These are phyloP conservation scores for Anastatus disparis DNA, from an alignment of 1,140 invertebrate genomes.

Conservation along the genomic window DNA sequence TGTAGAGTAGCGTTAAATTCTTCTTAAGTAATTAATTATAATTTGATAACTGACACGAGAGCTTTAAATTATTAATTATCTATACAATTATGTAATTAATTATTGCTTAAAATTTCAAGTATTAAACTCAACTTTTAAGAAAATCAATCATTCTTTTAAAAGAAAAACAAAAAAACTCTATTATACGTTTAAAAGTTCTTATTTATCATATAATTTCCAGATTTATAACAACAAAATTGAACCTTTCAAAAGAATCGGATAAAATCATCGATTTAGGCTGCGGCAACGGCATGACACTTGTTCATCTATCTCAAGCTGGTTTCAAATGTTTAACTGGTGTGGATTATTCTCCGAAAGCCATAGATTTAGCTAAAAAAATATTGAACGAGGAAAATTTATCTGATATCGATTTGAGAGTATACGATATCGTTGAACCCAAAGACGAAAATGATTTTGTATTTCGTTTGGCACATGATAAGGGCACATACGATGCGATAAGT, in stretches of 20 bases:
- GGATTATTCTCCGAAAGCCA: slow-evolving; percentile 85
- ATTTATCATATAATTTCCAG: too few relatives aligned
- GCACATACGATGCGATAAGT: slow-evolving; percentile 93
- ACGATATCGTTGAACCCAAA: slow-evolving; percentile 68
- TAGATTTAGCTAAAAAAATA: slow-evolving; percentile 78
- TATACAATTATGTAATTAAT: too few relatives aligned
- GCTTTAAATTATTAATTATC: too few relatives aligned
- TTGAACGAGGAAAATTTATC: slow-evolving; percentile 66
- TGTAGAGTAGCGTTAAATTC: too few relatives aligned
- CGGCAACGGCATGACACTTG: slow-evolving; percentile 89
- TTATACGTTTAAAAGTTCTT: too few relatives aligned
- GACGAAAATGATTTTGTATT: slow-evolving; percentile 70
- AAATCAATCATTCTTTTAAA: too few relatives aligned
- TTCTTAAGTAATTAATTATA: too few relatives aligned
- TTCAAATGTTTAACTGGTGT: slow-evolving; percentile 81
- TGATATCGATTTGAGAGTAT: slow-evolving; percentile 71
- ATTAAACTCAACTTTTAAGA: too few relatives aligned
- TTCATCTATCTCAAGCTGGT: slow-evolving; percentile 79
- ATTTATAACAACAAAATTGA: slow-evolving; percentile 53
- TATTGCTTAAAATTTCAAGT: too few relatives aligned
- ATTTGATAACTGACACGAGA: too few relatives aligned
- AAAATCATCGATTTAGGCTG: slow-evolving; percentile 80
- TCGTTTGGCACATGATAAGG: slow-evolving; percentile 85
- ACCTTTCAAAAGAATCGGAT: slow-evolving; percentile 57
- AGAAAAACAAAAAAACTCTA: too few relatives aligned